Evolutionary conservation across 2,113 vertebrate species (phyloP).

Genomic region (Rattus rattus): DNA sequence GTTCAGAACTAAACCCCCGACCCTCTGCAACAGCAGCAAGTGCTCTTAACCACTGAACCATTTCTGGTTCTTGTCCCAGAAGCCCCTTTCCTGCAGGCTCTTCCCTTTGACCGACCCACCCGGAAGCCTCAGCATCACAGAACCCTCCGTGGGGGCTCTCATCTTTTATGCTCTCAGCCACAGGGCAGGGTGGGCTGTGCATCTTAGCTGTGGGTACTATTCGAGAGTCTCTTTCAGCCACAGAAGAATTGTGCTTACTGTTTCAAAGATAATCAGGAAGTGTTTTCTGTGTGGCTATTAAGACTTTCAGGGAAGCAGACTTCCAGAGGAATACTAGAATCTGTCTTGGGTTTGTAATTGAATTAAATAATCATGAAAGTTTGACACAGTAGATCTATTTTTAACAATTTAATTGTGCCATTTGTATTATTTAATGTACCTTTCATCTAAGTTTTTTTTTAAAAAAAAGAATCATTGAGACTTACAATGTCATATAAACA

Average conservation of each 20-base stretch:
- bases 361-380: background rate
- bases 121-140: background rate
- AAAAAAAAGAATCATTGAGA: conserved; percentile 23
- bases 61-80: background rate
- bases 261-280: conserved; percentile 38
- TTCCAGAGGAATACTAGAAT: background rate
- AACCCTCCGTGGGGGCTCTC: background rate
- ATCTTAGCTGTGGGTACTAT: rapidly evolving
- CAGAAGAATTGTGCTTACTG: background rate
- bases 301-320: background rate
- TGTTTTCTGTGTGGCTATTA: background rate
- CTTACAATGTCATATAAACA: background rate
- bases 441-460: background rate
- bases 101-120: background rate
- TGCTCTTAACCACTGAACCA: background rate
- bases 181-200: background rate
- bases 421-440: background rate
- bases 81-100: background rate
- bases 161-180: background rate
- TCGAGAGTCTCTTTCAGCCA: background rate
- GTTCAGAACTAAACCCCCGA: background rate
- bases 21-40: background rate
- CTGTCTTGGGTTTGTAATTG: background rate
- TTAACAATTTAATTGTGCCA: background rate
- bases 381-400: background rate